Percentiles rank a stretch among this genome's conserved stretches.
Conservation (phyloP, 2,888 invertebrate genomes). For the Folsomia manolachei region DNA sequence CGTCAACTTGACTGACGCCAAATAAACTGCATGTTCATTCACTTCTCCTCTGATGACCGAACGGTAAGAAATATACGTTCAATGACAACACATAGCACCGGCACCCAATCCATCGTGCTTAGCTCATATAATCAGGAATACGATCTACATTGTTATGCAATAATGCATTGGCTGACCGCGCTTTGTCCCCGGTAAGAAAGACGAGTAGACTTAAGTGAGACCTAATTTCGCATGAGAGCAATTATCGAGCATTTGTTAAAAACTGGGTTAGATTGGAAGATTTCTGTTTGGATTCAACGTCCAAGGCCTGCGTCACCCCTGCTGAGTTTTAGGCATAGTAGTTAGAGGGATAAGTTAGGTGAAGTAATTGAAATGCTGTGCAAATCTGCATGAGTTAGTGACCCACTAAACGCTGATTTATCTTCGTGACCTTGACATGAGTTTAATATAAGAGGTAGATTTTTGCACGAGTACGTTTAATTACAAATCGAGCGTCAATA, state of each 20-base stretch:
- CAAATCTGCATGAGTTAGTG: slow-evolving; percentile 14
- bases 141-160: background rate
- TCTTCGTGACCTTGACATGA: slow-evolving; percentile 10
- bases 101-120: no score
- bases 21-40: no score
- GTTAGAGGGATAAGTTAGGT: no score
- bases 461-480: no score
- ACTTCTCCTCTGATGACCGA: no score
- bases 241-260: background rate
- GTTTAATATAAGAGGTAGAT: background rate
- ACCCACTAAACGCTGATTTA: slow-evolving; percentile 14
- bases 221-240: background rate
- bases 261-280: slow-evolving; percentile 15
- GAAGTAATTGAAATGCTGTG: slow-evolving; percentile 4
- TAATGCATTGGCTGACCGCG: background rate
- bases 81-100: no score
- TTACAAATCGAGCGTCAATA: no score
- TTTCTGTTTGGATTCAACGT: slow-evolving; percentile 16
- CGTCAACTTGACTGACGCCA: no score
- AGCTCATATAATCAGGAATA: background rate
- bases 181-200: background rate
- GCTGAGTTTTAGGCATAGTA: no score
- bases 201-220: background rate
- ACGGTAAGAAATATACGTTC: no score
- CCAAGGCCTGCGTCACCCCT: slow-evolving; percentile 16